Conservation (phyloP, 2,888 invertebrate species). For the Papilio elwesi region DNA sequence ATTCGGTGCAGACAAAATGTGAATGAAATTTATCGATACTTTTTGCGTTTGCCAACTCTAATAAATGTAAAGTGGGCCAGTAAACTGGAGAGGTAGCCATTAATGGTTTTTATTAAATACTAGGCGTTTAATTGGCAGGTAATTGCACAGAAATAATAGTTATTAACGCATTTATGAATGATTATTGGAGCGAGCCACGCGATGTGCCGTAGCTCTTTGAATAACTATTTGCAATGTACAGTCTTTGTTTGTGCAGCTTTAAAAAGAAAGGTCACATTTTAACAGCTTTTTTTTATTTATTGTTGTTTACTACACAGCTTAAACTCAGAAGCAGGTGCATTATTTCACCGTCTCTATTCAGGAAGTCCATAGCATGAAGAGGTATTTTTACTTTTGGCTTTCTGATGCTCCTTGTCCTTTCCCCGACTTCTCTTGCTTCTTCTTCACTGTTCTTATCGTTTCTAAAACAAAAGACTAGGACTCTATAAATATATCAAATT, state of each 20-base stretch:
- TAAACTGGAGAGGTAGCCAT: not conserved
- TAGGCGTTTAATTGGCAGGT: not conserved
- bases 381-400: too few relatives aligned
- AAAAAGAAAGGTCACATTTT: not conserved
- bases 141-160: constrained; percentile 1
- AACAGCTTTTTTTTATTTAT: not conserved
- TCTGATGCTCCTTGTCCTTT: too few relatives aligned
- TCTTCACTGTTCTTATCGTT: too few relatives aligned
- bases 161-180: not conserved
- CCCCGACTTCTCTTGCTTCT: too few relatives aligned
- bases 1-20: constrained; percentile 1
- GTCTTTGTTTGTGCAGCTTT: not conserved
- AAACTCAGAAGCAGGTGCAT: too few relatives aligned
- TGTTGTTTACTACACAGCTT: not conserved
- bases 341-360: too few relatives aligned
- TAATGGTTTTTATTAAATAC: not conserved
- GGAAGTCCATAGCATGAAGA: too few relatives aligned
- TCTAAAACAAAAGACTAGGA: too few relatives aligned
- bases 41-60: not conserved
- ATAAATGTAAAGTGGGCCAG: not conserved
- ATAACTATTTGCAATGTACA: not conserved
- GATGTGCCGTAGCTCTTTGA: not conserved
- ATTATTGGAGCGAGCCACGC: constrained; percentile 2
- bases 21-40: constrained; percentile 2
- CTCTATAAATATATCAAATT: too few relatives aligned